Base-by-base conservation (phyloP, 2,113 vertebrate genomes). In the Bambusicola thoracicus region DNA sequence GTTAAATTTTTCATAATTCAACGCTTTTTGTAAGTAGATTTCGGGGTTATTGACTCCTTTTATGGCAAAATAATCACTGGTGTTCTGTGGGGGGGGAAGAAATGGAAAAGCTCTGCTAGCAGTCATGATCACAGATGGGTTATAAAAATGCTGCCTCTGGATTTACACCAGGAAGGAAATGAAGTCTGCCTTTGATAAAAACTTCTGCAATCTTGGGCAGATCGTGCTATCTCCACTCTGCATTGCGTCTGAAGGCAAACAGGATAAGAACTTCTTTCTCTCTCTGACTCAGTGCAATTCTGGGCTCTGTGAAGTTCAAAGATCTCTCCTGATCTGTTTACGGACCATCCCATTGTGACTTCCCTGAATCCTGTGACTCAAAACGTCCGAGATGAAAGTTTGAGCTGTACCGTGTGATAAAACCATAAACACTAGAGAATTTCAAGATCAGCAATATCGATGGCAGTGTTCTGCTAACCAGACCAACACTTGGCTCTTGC, bases 1-100 rank as follows among this genome's bases (percentile, higher is more conserved):
- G 24, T 98, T 97, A 8, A 98, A 87, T 8, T 96, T 96, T 3
- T 98, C 98, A 43, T 98, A 99, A 96, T 99, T 98, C 91, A 99
- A 58, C 49, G 97, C 8, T 82, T 95, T 98, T 90, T 66, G 97
- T 29, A 99, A 97, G 24, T 98, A 93, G 7, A 99, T 97, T 58
- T 95, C 97, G 65, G 98, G 98, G 48, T 95, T 98, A 88, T 97
- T 98, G 72, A 96, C 68, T 93, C 97, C 98, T 81, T 97, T 96
- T 85, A 99, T 96, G 34, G 97, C 97, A 95, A 99, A 99, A 92
- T 98, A 98, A 73, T 96, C 96, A 0, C 67, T 66, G 73, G 94
- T 92, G 46, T 95, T 97, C 99, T 99, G 94, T 30, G 25, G 56
- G 36, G 65, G 65, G 36, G 61, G 36, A 48, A 32, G 59, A 20